Evolutionary conservation across 92 coral and sea anemone genomes (phyloP).

Genomic region (Phymanthus crucifer): DNA sequence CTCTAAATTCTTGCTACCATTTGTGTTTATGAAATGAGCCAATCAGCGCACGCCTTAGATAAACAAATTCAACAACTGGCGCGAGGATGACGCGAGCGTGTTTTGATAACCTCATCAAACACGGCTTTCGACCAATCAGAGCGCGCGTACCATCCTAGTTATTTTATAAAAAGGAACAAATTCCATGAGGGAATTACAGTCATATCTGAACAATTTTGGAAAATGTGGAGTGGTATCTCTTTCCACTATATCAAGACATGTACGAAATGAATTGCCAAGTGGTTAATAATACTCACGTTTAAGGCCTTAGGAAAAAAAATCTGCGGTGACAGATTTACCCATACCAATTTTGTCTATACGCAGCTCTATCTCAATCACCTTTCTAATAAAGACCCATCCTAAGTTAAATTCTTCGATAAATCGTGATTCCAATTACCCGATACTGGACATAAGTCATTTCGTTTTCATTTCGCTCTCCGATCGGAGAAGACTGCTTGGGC

Average conservation of each 20-base stretch:
- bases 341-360: conserved; percentile 48
- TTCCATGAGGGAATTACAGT: conserved; percentile 34
- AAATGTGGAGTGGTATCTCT: conserved; percentile 45
- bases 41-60: no score
- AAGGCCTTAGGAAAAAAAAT: conserved; percentile 52
- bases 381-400: conserved; percentile 37
- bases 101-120: no score
- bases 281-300: conserved; percentile 42
- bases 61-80: no score
- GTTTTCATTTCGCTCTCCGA: conserved; percentile 4
- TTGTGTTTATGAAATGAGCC: no score
- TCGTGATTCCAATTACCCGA: conserved; percentile 56
- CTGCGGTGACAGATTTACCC: conserved; percentile 38
- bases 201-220: conserved; percentile 14
- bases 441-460: conserved; percentile 42
- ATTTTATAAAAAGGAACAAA: conserved; percentile 45
- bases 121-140: no score
- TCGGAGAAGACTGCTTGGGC: conserved; percentile 49
- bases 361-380: conserved; percentile 52
- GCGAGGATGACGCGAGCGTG: no score
- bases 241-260: conserved; percentile 45
- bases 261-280: conserved; percentile 38
- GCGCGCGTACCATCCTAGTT: no score
- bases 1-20: no score
- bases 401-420: conserved; percentile 53